phyloP scores from a whole-genome alignment of 2,888 invertebrate species.

The Apamea crenata region DNA sequence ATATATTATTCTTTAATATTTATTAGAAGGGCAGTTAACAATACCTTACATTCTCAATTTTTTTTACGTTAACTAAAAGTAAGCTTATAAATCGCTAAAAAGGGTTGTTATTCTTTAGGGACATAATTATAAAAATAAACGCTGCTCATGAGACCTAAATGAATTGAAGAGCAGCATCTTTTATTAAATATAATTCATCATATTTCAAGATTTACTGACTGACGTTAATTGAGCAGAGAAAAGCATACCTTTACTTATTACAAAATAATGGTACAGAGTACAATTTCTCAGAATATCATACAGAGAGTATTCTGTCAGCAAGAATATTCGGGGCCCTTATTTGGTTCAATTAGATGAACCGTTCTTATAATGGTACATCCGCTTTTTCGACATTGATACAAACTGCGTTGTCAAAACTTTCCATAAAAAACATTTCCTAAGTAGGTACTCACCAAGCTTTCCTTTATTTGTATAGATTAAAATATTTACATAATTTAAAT shows the following conservation, averaged over 20 bases:
- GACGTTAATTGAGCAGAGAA: neutral
- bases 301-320: neutral
- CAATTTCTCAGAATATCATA: constrained; percentile 24
- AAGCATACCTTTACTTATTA: neutral
- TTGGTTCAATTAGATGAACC: constrained; percentile 55
- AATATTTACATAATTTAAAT: neutral
- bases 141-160: no score
- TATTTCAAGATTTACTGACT: neutral
- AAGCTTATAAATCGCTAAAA: neutral
- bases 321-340: constrained; percentile 42
- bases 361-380: constrained; percentile 57
- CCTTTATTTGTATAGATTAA: neutral
- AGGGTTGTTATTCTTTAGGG: neutral
- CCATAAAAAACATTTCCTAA: constrained; percentile 8
- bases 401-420: constrained; percentile 3
- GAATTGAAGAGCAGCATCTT: neutral
- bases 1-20: no score
- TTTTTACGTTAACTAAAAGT: no score
- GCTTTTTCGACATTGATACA: constrained; percentile 27
- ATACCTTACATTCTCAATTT: no score
- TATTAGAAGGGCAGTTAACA: no score
- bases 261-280: neutral
- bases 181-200: neutral
- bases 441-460: neutral
- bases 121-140: neutral